phyloP scores from a whole-genome alignment of 2,888 invertebrate species.

The Caenorhabditis becei region DNA sequence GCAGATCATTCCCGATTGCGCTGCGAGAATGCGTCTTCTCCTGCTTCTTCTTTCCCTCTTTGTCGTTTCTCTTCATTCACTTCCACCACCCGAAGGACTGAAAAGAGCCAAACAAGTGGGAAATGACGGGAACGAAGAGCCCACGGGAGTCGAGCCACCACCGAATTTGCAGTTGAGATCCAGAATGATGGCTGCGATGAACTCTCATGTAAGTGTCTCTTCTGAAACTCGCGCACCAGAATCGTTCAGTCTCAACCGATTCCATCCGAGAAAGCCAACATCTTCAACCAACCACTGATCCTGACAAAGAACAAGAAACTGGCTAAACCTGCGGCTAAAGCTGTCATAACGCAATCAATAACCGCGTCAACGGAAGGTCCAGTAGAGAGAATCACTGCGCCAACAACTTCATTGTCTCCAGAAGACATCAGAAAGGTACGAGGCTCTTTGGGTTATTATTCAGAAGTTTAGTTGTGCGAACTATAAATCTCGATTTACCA shows the following conservation, averaged over 20 bases:
- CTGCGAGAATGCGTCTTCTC: conserved; percentile 14
- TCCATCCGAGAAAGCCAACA: conserved; percentile 35
- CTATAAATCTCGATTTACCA: too few relatives aligned
- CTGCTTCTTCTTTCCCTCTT: conserved; percentile 36
- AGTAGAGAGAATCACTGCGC: conserved; percentile 1
- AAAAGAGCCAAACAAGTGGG: conserved; percentile 61
- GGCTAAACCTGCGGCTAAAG: conserved; percentile 35
- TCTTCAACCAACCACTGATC: conserved; percentile 56
- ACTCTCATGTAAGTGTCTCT: conserved; percentile 63
- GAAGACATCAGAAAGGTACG: conserved; percentile 56
- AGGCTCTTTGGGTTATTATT: too few relatives aligned
- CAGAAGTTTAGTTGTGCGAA: too few relatives aligned
- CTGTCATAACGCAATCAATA: conserved; percentile 44
- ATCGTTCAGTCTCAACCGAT: conserved; percentile 42
- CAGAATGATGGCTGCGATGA: conserved; percentile 77
- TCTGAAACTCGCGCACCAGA: background rate
- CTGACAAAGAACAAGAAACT: conserved; percentile 47
- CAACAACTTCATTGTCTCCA: conserved; percentile 47
- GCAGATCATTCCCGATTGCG: conserved; percentile 34
- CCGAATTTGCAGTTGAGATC: conserved; percentile 77
- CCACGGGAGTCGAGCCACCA: conserved; percentile 60
- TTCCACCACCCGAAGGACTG: conserved; percentile 61
- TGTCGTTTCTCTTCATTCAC: conserved; percentile 1
- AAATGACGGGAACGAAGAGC: conserved; percentile 41
- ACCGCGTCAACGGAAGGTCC: conserved; percentile 32